phyloP scores from a whole-genome alignment of 2,888 invertebrate species.

The Lycaena phlaeas region DNA sequence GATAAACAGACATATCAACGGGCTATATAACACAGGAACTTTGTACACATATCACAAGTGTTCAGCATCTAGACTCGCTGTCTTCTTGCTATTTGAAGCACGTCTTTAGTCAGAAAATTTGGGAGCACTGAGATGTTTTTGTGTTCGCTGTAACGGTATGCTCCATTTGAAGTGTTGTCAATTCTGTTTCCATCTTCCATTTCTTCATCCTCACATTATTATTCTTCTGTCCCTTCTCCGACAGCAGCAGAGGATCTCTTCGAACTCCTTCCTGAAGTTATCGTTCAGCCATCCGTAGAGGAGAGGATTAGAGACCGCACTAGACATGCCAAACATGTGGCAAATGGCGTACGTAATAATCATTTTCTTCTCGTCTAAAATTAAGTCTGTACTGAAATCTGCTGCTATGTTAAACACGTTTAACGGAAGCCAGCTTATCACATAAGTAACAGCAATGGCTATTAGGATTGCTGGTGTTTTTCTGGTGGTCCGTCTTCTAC shows the following conservation, averaged over 20 bases:
- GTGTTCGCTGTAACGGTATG: slow-evolving; percentile 58
- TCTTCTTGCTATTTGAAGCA: slow-evolving; percentile 63
- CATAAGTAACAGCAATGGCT: slow-evolving; percentile 90
- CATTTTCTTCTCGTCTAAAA: slow-evolving; percentile 64
- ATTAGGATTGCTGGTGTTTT: slow-evolving; percentile 91
- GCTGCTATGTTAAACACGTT: slow-evolving; percentile 89
- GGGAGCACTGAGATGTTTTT: slow-evolving; percentile 69
- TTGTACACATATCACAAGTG: slow-evolving; percentile 39
- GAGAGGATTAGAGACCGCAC: slow-evolving; percentile 92
- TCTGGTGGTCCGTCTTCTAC: slow-evolving; percentile 81
- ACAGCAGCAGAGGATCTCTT: slow-evolving; percentile 80
- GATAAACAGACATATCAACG: not conserved
- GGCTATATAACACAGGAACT: slow-evolving; percentile 40
- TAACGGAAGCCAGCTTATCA: slow-evolving; percentile 91
- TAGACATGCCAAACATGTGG: slow-evolving; percentile 82
- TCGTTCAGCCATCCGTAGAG: slow-evolving; percentile 96
- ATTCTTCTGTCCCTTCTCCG: slow-evolving; percentile 38
- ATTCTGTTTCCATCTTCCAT: slow-evolving; percentile 57
- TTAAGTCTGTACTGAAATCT: slow-evolving; percentile 71
- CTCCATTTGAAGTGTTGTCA: slow-evolving; percentile 58
- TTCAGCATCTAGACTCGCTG: slow-evolving; percentile 52
- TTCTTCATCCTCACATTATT: slow-evolving; percentile 48
- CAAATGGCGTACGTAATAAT: slow-evolving; percentile 75
- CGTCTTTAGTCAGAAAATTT: slow-evolving; percentile 69
- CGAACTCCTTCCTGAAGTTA: slow-evolving; percentile 92